Conservation (phyloP, 53 echinoderm and acorn worm genomes). For the Astropecten irregularis region DNA sequence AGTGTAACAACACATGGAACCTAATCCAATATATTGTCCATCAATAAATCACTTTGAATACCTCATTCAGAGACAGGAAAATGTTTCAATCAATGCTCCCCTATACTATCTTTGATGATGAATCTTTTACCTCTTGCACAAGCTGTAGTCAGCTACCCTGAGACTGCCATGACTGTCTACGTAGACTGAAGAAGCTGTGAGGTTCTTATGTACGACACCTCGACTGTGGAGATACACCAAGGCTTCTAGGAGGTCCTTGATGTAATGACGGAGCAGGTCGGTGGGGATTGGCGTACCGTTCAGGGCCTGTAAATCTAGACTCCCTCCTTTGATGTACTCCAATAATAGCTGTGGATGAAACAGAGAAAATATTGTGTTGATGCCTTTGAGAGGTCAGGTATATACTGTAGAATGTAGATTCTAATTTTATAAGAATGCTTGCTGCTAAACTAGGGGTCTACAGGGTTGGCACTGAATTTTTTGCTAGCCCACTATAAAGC, state of each 20-base stretch:
- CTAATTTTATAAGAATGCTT: too few species aligned
- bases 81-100: too few species aligned
- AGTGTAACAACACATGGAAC: too few species aligned
- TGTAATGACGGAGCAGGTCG: conserved; percentile 78
- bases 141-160: conserved; percentile 86
- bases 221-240: conserved; percentile 83
- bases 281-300: conserved; percentile 52
- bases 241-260: conserved; percentile 77
- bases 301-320: conserved; percentile 63
- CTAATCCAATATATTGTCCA: too few species aligned
- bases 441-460: too few species aligned
- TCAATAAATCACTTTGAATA: too few species aligned
- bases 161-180: conserved; percentile 73
- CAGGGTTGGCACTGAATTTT: too few species aligned
- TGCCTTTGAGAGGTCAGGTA: background rate
- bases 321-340: conserved; percentile 90
- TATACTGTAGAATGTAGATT: too few species aligned
- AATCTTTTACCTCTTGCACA: conserved; percentile 95
- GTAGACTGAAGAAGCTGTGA: conserved; percentile 78
- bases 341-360: conserved; percentile 67
- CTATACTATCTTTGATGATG: too few species aligned
- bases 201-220: conserved; percentile 92
- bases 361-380: background rate
- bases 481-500: too few species aligned
- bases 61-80: too few species aligned